Conservation (phyloP, 2,888 invertebrate genomes). For the Caenorhabditis japonica region DNA sequence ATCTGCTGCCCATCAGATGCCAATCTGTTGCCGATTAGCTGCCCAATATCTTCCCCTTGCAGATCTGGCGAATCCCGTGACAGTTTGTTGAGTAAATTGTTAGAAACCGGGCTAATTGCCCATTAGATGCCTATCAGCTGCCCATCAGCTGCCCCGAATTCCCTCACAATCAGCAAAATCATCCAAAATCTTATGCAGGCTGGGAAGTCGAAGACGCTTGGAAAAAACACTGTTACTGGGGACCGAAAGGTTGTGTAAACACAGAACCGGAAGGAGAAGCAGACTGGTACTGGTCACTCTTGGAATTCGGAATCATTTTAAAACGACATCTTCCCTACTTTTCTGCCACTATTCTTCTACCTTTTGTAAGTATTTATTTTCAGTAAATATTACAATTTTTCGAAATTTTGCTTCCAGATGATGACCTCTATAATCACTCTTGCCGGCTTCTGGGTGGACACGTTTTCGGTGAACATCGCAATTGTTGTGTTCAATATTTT, state of each 20-base stretch:
- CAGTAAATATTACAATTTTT: neutral
- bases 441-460: slow-evolving; percentile 71
- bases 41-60: too few species aligned
- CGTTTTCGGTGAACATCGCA: slow-evolving; percentile 45
- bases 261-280: slow-evolving; percentile 61
- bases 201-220: slow-evolving; percentile 74
- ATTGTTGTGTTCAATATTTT: slow-evolving; percentile 65
- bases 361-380: slow-evolving; percentile 59
- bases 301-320: slow-evolving; percentile 75
- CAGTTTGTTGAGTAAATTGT: too few species aligned
- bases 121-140: too few species aligned
- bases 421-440: slow-evolving; percentile 65
- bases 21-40: too few species aligned
- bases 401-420: too few species aligned
- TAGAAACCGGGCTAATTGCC: too few species aligned
- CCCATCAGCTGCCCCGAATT: too few species aligned
- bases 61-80: too few species aligned
- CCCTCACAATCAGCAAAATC: too few species aligned
- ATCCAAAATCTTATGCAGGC: too few species aligned
- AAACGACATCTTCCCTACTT: slow-evolving; percentile 75
- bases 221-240: slow-evolving; percentile 75
- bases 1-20: too few species aligned
- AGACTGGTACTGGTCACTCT: slow-evolving; percentile 76
- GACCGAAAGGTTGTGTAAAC: slow-evolving; percentile 67
- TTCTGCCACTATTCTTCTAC: slow-evolving; percentile 65